Base-by-base conservation (phyloP, 2,113 vertebrate genomes). In the Hippoglossus stenolepis region DNA sequence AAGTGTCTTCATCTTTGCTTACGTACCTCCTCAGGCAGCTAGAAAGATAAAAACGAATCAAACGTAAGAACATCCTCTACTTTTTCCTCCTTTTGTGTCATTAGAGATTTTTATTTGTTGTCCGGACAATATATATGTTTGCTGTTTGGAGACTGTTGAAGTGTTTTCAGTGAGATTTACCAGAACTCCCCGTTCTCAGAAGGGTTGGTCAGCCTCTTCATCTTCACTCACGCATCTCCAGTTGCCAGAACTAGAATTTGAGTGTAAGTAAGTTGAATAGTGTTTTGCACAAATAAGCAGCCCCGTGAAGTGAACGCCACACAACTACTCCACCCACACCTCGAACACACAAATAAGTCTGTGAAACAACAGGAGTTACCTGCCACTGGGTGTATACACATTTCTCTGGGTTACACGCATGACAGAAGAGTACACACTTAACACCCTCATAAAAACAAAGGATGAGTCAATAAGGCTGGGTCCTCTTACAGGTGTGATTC, bases 181-280 rank as follows among this genome's bases (percentile, higher is more conserved):
- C 96, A 97, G 80, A 97, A 97, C 40, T 97, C 96, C 6, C 96
- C 96, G 1, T 97, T 95, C 64, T 97, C 96, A 0, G 90, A 92
- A 10, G 84, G 90, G n/a, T 88, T 88, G 20, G 86, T 93, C 74
- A 97, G 91, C 13, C 45, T 87, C 17, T 93, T 90, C 90, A 4
- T 82, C 80, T 0, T 91, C 92, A 65, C 94, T 95, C 40, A 97
- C 69, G 0, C 87, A 87, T 59, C 83, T 93, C 96, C 96, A 97
- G 85, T 94, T 94, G 7, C 85, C 82, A 60, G 96, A 96, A 54
- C 96, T 97, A 23, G 2, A 67, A 51, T 63, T 72, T 77, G 28
- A 45, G 5, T 17, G 13, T 14, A 15, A 49, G 4, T 4, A 49
- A 18, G 47, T 49, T n/a, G 51, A 53, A 17, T 47, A 15, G 15